Conservation (phyloP, 2,888 invertebrate species). For the Entomobrya proxima region DNA sequence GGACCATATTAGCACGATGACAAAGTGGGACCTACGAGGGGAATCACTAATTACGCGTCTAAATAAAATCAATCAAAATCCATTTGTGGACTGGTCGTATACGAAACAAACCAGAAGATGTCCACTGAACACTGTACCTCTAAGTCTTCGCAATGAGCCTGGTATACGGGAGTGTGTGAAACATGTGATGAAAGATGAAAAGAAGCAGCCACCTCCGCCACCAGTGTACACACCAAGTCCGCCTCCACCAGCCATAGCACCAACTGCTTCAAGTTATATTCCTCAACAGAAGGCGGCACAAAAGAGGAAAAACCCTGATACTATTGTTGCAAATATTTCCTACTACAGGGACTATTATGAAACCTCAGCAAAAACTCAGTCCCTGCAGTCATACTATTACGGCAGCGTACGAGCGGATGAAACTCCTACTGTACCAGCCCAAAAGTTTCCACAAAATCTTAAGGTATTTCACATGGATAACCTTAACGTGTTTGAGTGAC, state of each 20-base stretch:
- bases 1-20: conserved; percentile 87
- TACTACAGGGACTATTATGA: conserved; percentile 14
- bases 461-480: too few species aligned
- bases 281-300: not conserved
- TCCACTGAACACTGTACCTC: conserved; percentile 34
- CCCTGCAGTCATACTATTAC: conserved; percentile 74
- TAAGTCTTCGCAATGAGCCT: conserved; percentile 45
- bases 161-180: conserved; percentile 52
- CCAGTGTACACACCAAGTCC: conserved; percentile 76
- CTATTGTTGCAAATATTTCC: not conserved
- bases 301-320: not conserved
- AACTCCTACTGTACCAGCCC: not conserved
- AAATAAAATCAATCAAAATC: conserved; percentile 81
- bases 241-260: not conserved
- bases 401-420: conserved; percentile 34
- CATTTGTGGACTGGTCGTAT: conserved; percentile 83
- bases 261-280: conserved; percentile 58
- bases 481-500: too few species aligned
- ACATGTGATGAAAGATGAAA: conserved; percentile 53
- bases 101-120: conserved; percentile 42
- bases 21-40: conserved; percentile 80
- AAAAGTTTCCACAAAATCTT: not conserved
- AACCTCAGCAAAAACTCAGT: conserved; percentile 41
- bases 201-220: conserved; percentile 70
- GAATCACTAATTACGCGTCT: conserved; percentile 78